Base-by-base conservation (phyloP, 2,888 invertebrate species). In the Mimumesa dahlbomi region DNA sequence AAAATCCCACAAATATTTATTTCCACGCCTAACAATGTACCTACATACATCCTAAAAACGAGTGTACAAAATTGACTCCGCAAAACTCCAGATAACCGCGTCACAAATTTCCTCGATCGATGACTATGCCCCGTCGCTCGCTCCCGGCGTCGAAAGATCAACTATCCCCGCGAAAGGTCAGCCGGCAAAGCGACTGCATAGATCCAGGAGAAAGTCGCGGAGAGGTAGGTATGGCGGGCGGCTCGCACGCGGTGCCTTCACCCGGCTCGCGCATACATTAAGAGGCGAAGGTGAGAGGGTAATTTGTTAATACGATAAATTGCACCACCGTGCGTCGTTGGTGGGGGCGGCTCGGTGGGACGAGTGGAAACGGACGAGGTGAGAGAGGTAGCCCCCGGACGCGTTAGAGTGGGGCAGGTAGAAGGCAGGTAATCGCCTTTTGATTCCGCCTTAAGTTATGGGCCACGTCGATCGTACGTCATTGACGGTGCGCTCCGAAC, bases 241-340 rank as follows among this genome's bases (percentile, higher is more conserved):
- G 14, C 31, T 36, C 31, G 9, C 45, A 25, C 5, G 22, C 63
- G 31, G 36, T 18, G n/a, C 54, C 49, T 59, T 43, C 58, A 63
- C 40, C 14, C 49, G 46, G 38, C 43, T 36, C 43, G 36, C 34
- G 64, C 48, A 63, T 72, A 49, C 73, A 68, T 71, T 67, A 73
- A 78, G 53, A 49, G 67, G 25, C 70, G 62, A 53, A 79, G 64
- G 70, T 56, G 67, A 70, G 76, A 74, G 77, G 76, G 74, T 79
- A 81, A 81, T 82, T 82, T 82, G 82, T 82, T 79, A 82, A 82
- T 81, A 62, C 75, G 76, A 82, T 82, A 77, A 80, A 83, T 82
- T 72, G 77, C 73, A 54, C 53, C 66, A 65, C 61, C 53, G 19
- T 48, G 62, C 49, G 52, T 21, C 19, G 58, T 19, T 57, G 50